A percentile compares a stretch with the other conserved stretches of the same genome.
Evolutionary conservation across 2,797 vertebrate species (phyloP).

Genomic region (Chanos chanos): DNA sequence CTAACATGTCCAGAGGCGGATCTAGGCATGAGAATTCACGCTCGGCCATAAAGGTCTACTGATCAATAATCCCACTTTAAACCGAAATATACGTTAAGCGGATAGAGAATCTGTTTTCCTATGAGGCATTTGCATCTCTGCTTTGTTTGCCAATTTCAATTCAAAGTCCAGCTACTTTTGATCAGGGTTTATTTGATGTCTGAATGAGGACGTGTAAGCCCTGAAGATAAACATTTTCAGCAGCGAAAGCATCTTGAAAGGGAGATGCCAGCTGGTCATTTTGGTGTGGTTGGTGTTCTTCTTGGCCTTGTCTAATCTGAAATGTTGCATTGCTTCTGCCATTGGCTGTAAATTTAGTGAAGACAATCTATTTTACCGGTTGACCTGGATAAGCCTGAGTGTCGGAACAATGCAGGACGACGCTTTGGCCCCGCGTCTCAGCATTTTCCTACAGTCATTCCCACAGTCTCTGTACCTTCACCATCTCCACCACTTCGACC

Average conservation of each 20-base stretch:
- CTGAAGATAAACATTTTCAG: too few species aligned
- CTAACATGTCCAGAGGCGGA: constrained; percentile 46
- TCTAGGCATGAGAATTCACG: background rate
- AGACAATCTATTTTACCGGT: constrained; percentile 29
- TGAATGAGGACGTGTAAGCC: too few species aligned
- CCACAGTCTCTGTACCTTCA: background rate
- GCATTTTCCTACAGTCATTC: background rate
- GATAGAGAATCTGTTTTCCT: too few species aligned
- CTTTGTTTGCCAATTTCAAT: background rate
- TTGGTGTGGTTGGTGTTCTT: too few species aligned
- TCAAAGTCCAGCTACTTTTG: too few species aligned
- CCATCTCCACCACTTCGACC: constrained; percentile 12
- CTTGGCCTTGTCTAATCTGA: background rate
- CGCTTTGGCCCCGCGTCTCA: constrained; percentile 1
- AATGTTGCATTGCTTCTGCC: background rate
- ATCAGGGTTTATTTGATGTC: too few species aligned
- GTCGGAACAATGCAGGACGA: constrained; percentile 9
- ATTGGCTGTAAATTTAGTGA: constrained; percentile 12
- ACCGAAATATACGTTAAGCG: background rate
- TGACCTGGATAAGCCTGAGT: background rate
- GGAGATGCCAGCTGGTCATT: too few species aligned
- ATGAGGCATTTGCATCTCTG: background rate
- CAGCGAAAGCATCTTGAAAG: too few species aligned
- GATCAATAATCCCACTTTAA: background rate
- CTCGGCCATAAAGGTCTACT: background rate